These are phyloP conservation scores for Pristiophorus japonicus DNA, from an alignment of 2,113 vertebrate species.

Conservation along the genomic window DNA sequence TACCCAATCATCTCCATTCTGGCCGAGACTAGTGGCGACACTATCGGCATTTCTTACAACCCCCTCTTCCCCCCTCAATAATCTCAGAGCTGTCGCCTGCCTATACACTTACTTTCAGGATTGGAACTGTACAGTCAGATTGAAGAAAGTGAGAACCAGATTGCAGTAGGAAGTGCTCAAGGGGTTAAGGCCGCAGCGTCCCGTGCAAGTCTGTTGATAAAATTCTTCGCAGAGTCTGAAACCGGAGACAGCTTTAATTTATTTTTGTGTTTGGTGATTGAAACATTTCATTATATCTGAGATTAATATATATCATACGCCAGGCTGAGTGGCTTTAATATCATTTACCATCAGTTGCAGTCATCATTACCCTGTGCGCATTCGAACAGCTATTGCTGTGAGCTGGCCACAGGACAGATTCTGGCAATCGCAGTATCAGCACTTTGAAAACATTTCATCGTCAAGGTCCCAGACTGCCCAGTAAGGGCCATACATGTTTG, in stretches of 20 bases:
- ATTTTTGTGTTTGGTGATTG: background rate
- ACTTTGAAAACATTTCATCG: background rate
- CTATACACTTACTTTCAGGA: background rate
- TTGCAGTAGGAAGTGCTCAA: background rate
- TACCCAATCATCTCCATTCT: background rate
- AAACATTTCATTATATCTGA: background rate
- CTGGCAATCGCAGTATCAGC: background rate
- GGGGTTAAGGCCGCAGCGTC: background rate
- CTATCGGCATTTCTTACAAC: background rate
- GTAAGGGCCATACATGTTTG: background rate
- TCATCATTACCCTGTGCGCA: background rate
- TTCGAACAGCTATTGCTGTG: background rate
- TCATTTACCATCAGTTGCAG: background rate
- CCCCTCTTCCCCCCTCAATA: too few species aligned
- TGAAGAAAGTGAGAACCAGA: background rate
- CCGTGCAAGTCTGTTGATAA: background rate
- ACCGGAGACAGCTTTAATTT: background rate
- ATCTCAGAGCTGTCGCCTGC: background rate
- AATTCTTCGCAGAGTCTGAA: background rate
- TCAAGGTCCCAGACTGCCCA: background rate
- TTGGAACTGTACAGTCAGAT: background rate
- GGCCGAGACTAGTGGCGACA: background rate
- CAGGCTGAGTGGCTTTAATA: background rate
- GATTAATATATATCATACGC: background rate
- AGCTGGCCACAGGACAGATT: background rate